Percentiles rank a stretch among this genome's conserved stretches.
These are phyloP conservation scores for Acronicta aceris DNA, from an alignment of 2,888 invertebrate species.

Conservation along the genomic window DNA sequence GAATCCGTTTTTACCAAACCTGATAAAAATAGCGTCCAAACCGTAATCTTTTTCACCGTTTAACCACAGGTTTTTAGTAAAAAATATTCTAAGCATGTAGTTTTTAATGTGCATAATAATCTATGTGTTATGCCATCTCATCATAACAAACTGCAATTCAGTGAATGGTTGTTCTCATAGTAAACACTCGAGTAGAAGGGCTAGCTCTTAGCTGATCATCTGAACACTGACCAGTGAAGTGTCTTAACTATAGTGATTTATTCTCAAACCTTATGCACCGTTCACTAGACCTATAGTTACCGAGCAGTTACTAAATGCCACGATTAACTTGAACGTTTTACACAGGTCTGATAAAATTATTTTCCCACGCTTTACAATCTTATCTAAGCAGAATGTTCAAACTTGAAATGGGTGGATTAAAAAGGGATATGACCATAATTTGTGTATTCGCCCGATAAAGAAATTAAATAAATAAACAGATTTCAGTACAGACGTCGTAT, in stretches of 20 bases:
- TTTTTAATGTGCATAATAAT: too few relatives aligned
- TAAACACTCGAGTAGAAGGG: constrained; percentile 19
- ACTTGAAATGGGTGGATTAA: not conserved
- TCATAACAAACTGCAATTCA: constrained; percentile 3
- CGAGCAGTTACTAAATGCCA: constrained; percentile 34
- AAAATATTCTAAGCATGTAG: too few relatives aligned
- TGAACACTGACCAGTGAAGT: constrained; percentile 25
- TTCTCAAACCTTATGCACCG: constrained; percentile 25
- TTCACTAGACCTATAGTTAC: constrained; percentile 20
- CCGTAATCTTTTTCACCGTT: too few relatives aligned
- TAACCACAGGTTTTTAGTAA: too few relatives aligned
- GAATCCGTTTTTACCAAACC: too few relatives aligned
- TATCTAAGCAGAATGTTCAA: not conserved
- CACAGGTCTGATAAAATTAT: constrained; percentile 21
- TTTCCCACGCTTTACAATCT: constrained; percentile 37
- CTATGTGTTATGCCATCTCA: too few relatives aligned
- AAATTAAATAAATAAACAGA: too few relatives aligned
- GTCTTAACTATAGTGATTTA: constrained; percentile 36
- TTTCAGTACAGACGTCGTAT: too few relatives aligned
- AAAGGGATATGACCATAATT: too few relatives aligned
- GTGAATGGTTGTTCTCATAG: constrained; percentile 14
- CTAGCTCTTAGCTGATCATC: constrained; percentile 21
- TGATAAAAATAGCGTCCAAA: too few relatives aligned
- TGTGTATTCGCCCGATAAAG: not conserved
- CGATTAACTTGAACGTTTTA: constrained; percentile 12